A percentile compares a stretch with the other conserved stretches of the same genome.
Conservation (phyloP, 92 coral and sea anemone genomes). For the Actinostola sp. region DNA sequence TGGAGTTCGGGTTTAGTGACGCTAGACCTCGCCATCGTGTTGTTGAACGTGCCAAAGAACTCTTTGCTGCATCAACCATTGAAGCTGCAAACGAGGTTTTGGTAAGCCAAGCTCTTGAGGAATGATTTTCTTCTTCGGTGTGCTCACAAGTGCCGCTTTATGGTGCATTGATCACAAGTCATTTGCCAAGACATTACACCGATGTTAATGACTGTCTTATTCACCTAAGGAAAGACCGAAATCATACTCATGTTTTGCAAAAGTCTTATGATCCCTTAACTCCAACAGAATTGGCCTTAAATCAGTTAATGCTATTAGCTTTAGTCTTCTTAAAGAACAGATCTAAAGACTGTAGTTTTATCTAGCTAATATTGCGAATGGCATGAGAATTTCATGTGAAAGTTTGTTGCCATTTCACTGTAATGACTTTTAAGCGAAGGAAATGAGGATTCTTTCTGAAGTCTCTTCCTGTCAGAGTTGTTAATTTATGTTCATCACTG, state of each 20-base stretch:
- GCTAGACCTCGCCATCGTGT: conserved; percentile 24
- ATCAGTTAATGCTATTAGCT: not conserved
- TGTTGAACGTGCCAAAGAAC: not conserved
- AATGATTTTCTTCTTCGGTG: no score
- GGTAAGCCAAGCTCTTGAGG: no score
- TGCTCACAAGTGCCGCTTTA: no score
- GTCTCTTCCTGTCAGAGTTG: no score
- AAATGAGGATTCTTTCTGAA: no score
- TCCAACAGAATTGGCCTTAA: not conserved
- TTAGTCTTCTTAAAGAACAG: not conserved
- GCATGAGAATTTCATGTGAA: not conserved
- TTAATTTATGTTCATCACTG: no score
- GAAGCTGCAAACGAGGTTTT: no score
- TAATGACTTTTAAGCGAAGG: no score
- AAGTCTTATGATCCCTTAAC: not conserved
- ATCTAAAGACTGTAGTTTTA: not conserved
- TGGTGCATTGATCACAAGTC: not conserved
- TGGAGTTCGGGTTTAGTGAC: not conserved
- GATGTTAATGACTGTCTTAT: not conserved
- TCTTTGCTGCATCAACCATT: not conserved
- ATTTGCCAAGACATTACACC: not conserved
- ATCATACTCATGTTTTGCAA: not conserved
- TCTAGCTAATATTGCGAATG: not conserved
- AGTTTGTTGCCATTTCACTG: no score
- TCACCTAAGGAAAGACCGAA: not conserved